Conservation (phyloP, 2,888 invertebrate species). For the Perdita meconis region DNA sequence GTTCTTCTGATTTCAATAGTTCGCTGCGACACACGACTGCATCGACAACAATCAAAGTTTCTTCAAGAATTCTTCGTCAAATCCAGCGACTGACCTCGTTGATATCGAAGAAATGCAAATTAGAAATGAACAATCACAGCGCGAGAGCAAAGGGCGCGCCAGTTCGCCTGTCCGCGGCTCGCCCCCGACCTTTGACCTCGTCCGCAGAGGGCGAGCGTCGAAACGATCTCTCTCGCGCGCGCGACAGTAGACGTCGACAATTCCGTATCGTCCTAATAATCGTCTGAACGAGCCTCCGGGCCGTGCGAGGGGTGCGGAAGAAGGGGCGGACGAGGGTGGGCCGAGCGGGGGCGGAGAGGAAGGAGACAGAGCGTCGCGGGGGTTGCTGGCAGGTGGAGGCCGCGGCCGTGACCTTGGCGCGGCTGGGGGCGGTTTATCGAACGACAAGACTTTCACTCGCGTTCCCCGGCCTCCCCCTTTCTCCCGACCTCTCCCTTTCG, state of each 20-base stretch:
- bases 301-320: not conserved
- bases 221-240: conserved; percentile 36
- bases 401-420: conserved; percentile 82
- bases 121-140: too few relatives aligned
- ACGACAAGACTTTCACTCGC: conserved; percentile 81
- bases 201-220: conserved; percentile 40
- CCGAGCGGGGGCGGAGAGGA: conserved; percentile 4
- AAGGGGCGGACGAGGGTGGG: not conserved
- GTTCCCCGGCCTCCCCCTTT: conserved; percentile 1
- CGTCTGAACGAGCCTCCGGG: conserved; percentile 69
- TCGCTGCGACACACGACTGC: too few relatives aligned
- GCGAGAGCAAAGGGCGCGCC: too few relatives aligned
- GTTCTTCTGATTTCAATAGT: too few relatives aligned
- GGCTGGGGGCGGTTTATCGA: conserved; percentile 78
- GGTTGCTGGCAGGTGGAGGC: conserved; percentile 67
- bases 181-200: conserved; percentile 71
- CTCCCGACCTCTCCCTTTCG: not conserved
- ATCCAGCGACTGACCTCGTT: too few relatives aligned
- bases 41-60: too few relatives aligned
- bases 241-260: conserved; percentile 63
- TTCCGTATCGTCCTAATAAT: conserved; percentile 78
- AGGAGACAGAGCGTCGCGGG: conserved; percentile 54
- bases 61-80: too few relatives aligned
- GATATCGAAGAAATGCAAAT: too few relatives aligned
- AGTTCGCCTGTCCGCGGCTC: too few relatives aligned